phyloP scores from a whole-genome alignment of 37 sponge, comb jelly and placozoan species.

The Halichondria panicea region DNA sequence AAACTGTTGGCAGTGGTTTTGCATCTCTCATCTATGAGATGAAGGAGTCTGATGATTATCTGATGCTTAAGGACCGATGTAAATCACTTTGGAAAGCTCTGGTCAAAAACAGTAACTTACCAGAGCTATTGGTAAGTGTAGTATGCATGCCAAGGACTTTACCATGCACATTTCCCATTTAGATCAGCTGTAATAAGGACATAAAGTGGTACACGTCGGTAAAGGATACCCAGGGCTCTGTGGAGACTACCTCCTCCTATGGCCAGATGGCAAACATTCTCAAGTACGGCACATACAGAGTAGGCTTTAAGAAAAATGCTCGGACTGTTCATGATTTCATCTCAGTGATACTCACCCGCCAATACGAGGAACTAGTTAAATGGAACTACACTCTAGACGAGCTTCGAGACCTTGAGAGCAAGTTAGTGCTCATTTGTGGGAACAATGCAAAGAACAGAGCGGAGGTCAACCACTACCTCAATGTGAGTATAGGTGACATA shows the following conservation, averaged over 20 bases:
- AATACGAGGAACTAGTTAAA: not conserved
- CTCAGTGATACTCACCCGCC: not conserved
- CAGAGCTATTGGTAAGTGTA: constrained; percentile 43
- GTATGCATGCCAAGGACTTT: too few relatives aligned
- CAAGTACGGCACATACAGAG: constrained; percentile 13
- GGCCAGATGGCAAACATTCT: constrained; percentile 55
- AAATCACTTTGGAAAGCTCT: constrained; percentile 55
- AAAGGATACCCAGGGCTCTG: constrained; percentile 52
- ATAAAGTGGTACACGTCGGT: constrained; percentile 66
- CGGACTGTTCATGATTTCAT: constrained; percentile 17
- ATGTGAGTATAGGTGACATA: constrained; percentile 29
- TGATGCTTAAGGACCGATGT: constrained; percentile 16
- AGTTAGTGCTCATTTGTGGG: constrained; percentile 57
- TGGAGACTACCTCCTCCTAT: constrained; percentile 43
- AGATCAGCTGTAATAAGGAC: too few relatives aligned
- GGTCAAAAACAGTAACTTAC: constrained; percentile 17
- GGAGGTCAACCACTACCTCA: constrained; percentile 31
- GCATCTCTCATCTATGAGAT: constrained; percentile 52
- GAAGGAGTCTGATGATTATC: constrained; percentile 7
- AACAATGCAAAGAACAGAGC: constrained; percentile 21
- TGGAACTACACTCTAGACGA: constrained; percentile 45
- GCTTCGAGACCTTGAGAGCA: constrained; percentile 59
- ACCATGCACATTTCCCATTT: too few relatives aligned
- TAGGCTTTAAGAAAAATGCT: not conserved
- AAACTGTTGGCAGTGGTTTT: constrained; percentile 61